Evolutionary conservation across 1,140 invertebrate species (phyloP), one percentile per base, ranked within the genome.

Genomic region (Bombus consobrinus): DNA sequence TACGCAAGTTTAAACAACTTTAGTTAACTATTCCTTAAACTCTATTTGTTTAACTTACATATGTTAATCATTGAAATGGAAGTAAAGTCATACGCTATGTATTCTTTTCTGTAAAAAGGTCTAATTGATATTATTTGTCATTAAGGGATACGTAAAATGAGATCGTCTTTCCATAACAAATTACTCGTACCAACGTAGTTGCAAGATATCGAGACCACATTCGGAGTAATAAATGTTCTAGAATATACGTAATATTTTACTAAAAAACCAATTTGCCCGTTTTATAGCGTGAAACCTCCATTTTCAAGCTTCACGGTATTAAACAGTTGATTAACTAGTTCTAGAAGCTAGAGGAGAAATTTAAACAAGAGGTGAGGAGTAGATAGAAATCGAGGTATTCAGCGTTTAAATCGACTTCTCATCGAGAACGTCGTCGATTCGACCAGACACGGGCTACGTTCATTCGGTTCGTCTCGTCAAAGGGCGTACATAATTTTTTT

Each of bases 401-500:
- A n/a, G 3, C 62, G 34, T 37, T 34, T 39, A 34, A 77, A 83
- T 69, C 73, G 66, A 72, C 47, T 72, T 72, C 39, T 37, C 39
- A 32, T 53, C 18, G 39, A 59, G 28, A 37, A 25, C 25, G 62
- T 53, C 74, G 73, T 32, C 74, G 74, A 77, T 75, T 66, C 34
- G 62, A 43, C 13, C 64, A 32, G 25, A 43, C 57, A 32, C 41
- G 22, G 71, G 62, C 71, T 43, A 66, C 82, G 43, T 59, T 39
- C n/a, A 79, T 79, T 66, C 59, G 41, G 41, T 41, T 32, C 64
- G 32, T 18, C 39, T 79, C 32, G 15, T 76, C 74, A 78, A 87
- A 87, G 76, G 62, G 53, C 47, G 37, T 22, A 74, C 47, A 73
- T 53, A 83, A 87, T 64, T 77, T 59, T 69, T 72, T 32, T 32